phyloP scores from a whole-genome alignment of 2,797 vertebrate species.

The Acanthurus tractus region DNA sequence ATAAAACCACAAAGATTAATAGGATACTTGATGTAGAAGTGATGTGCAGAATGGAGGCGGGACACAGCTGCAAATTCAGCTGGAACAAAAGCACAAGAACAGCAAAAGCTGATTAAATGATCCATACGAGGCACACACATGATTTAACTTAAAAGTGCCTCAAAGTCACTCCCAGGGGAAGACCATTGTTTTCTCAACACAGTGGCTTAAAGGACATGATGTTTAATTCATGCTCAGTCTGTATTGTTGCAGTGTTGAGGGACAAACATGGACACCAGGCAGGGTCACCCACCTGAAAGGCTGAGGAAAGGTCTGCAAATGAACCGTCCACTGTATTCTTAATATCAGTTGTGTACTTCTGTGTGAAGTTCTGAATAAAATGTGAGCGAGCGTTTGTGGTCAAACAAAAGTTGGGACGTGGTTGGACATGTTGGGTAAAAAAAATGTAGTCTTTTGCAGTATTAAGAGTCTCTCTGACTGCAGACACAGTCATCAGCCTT shows the following conservation, averaged over 20 bases:
- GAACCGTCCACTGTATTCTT: not conserved
- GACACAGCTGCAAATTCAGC: not conserved
- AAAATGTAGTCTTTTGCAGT: not conserved
- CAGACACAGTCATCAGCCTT: not conserved
- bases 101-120: not conserved
- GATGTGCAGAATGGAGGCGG: not conserved
- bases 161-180: slow-evolving; percentile 29
- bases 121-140: too few relatives aligned
- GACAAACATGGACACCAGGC: not conserved
- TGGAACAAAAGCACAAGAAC: slow-evolving; percentile 12
- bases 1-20: not conserved
- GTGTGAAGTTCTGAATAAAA: slow-evolving; percentile 1
- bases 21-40: not conserved
- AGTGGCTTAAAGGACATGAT: slow-evolving; percentile 42
- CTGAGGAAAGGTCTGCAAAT: slow-evolving; percentile 31
- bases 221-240: slow-evolving; percentile 64
- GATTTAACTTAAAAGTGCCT: slow-evolving; percentile 21
- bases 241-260: slow-evolving; percentile 25
- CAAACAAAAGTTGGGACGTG: not conserved
- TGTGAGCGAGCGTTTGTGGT: not conserved
- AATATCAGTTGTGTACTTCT: not conserved
- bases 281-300: slow-evolving; percentile 16
- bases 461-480: not conserved
- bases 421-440: not conserved
- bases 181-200: slow-evolving; percentile 48